A percentile compares a stretch with the other conserved stretches of the same genome.
Evolutionary conservation across 2,113 vertebrate genomes (phyloP).

Genomic region (Capra hircus): DNA sequence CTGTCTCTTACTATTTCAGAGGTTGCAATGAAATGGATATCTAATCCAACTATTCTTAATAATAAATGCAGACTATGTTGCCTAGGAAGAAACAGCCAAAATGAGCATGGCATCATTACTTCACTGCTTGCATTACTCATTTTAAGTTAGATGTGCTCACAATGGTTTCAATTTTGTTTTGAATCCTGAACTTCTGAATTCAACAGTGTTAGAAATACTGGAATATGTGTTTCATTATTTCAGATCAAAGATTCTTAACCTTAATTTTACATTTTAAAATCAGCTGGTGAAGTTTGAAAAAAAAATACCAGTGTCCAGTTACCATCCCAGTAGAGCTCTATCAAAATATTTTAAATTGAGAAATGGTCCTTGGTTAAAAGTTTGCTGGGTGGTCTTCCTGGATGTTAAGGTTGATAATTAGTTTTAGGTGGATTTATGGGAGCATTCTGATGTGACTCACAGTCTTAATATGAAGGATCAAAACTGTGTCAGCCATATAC

Average conservation of each 20-base stretch:
- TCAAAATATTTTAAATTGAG: neutral
- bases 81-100: neutral
- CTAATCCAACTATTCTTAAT: neutral
- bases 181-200: neutral
- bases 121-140: neutral
- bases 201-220: neutral
- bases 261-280: constrained; percentile 20
- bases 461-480: neutral
- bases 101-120: neutral
- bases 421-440: neutral
- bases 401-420: neutral
- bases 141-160: neutral
- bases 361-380: neutral
- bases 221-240: neutral
- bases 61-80: neutral
- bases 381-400: neutral
- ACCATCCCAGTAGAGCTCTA: neutral
- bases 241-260: neutral
- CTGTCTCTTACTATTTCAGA: neutral
- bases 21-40: neutral
- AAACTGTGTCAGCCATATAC: neutral
- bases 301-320: neutral
- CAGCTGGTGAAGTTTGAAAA: neutral
- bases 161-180: constrained; percentile 5
- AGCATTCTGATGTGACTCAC: neutral